These are phyloP conservation scores for Zapornia atra DNA, from an alignment of 2,113 vertebrate genomes.

Conservation along the genomic window DNA sequence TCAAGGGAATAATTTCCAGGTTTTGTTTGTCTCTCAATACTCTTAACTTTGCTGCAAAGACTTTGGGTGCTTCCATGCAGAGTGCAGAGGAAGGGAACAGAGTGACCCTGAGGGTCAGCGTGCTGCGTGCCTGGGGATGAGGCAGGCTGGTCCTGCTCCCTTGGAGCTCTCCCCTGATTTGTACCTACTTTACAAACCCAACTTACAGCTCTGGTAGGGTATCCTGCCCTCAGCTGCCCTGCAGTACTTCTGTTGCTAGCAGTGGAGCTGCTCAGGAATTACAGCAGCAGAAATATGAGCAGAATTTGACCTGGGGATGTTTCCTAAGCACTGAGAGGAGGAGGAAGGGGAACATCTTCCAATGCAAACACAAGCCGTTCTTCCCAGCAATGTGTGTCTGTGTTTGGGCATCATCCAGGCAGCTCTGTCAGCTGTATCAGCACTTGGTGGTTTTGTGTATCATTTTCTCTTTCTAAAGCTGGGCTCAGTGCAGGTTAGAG, in stretches of 20 bases:
- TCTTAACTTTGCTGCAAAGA: not conserved
- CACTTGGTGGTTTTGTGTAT: accelerated
- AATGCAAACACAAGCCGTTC: not conserved
- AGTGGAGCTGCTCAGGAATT: not conserved
- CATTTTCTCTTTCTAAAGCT: not conserved
- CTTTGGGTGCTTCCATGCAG: not conserved
- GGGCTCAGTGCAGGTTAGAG: not conserved
- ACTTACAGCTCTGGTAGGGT: not conserved
- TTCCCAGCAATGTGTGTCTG: not conserved
- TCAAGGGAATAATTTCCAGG: not conserved
- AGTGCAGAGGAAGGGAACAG: not conserved
- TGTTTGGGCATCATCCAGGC: not conserved
- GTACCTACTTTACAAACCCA: not conserved
- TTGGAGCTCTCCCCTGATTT: not conserved
- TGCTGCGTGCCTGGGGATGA: not conserved
- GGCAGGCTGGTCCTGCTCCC: not conserved
- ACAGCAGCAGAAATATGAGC: not conserved
- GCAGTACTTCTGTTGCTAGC: not conserved
- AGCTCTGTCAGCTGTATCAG: not conserved
- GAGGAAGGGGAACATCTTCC: not conserved
- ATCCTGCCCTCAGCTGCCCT: not conserved
- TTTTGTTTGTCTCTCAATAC: not conserved
- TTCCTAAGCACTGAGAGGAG: not conserved
- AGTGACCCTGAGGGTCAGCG: not conserved
- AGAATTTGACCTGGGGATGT: not conserved